These are phyloP conservation scores for Crocidura indochinensis DNA, from an alignment of 2,797 vertebrate species.

Conservation along the genomic window DNA sequence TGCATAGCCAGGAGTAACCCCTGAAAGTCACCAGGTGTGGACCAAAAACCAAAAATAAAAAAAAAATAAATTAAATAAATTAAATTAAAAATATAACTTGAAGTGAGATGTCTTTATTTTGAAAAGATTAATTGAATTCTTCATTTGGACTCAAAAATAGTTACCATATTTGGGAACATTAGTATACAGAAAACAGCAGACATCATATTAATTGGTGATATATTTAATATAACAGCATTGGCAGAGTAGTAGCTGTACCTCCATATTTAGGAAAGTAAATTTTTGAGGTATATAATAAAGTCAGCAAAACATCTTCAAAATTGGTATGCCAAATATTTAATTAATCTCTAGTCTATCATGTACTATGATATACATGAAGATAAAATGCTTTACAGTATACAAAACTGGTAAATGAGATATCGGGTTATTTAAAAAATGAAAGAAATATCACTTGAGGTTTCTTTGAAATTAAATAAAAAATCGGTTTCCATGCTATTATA, in stretches of 20 bases:
- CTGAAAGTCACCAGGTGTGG: no score
- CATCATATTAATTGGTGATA: background rate
- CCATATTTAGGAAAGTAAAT: background rate
- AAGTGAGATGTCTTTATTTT: background rate
- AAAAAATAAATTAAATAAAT: no score
- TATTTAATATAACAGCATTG: background rate
- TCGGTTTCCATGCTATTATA: background rate
- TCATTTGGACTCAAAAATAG: background rate
- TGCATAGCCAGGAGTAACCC: no score
- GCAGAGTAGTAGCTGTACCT: background rate
- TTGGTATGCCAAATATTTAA: background rate
- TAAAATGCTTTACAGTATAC: background rate
- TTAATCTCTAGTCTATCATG: background rate
- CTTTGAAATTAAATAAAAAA: conserved; percentile 63
- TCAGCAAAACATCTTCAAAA: background rate
- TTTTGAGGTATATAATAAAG: conserved; percentile 2
- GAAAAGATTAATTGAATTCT: background rate
- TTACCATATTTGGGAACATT: background rate
- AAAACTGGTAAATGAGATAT: background rate
- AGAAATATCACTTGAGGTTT: conserved; percentile 6
- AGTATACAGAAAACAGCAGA: background rate
- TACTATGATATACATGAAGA: background rate
- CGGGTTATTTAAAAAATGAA: conserved; percentile 9
- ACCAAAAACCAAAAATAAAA: no score
- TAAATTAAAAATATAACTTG: no score